Base-by-base conservation (phyloP, 2,797 vertebrate genomes). In the Macropus fuliginosus region DNA sequence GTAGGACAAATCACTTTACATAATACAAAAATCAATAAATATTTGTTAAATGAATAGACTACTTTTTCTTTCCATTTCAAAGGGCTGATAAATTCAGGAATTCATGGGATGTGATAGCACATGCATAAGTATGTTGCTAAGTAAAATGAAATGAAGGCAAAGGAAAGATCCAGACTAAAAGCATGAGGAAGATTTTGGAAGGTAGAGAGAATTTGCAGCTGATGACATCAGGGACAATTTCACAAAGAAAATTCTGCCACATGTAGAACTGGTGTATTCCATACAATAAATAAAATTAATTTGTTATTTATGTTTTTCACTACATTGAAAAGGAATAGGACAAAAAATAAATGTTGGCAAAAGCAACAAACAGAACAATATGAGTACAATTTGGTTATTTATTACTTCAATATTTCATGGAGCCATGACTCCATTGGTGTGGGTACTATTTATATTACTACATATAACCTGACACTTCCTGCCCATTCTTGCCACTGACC, bases 401-500 rank as follows among this genome's bases (percentile, higher is more conserved):
- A 74, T n/a, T 40, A 21, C n/a, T 81, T 81, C 66, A 40, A 3
- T 24, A 40, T 40, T 40, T 46, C 3, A 81, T 18, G 6, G 5
- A 74, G 10, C 16, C 28, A 21, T 24, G 2, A 81, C 40, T 81
- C 18, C 66, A 40, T 21, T 74, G n/a, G n/a, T 66, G 14, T 66
- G 29, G 62, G 14, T 5, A 66, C 12, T 34, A 66, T 34, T 34
- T 34, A 18, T 66, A 16, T 34, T n/a, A 66, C 16, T 66, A 66
- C 0, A 18, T 14, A 62, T 34, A 34, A 34, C 29, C 12, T 34
- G 3, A n/a, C 28, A 16, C 62, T 10, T 14, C 13, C 31, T 8
- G 16, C 13, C 11, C 1, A 8, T 56, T 24, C 56, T 6, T 16
- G 4, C 1, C 31, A n/a, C 31, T 16, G 12, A 1, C 4, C 31